Conservation (phyloP, 2,797 vertebrate species). For the Euphonia xanthogaster region DNA sequence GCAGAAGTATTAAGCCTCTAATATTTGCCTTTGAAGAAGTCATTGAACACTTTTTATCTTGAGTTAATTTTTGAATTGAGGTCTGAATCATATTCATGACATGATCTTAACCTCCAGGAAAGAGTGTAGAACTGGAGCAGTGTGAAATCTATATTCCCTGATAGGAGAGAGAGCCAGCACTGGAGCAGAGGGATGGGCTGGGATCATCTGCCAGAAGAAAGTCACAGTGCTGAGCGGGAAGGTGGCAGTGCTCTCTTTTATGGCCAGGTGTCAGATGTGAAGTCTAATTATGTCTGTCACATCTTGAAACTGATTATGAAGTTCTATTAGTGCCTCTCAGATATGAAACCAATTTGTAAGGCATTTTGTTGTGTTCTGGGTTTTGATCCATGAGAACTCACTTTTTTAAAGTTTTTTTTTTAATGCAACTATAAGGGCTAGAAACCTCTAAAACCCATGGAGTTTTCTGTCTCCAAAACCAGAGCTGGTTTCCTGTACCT, state of each 20-base stretch:
- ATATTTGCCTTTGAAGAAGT: not conserved
- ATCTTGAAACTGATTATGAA: not conserved
- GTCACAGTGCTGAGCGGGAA: accelerated
- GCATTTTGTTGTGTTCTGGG: not conserved
- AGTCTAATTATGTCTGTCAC: not conserved
- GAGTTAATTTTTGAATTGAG: not conserved
- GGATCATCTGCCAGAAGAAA: not conserved
- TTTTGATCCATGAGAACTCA: not conserved
- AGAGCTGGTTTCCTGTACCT: not conserved
- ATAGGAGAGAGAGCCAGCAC: not conserved
- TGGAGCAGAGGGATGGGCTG: not conserved
- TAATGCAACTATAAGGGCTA: not conserved
- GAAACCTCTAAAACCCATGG: not conserved
- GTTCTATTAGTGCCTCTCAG: not conserved
- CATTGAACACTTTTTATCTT: not conserved
- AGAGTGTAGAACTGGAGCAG: not conserved
- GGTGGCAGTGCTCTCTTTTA: not conserved
- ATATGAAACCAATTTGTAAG: not conserved
- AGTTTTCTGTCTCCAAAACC: not conserved
- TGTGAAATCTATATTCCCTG: not conserved
- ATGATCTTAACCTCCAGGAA: not conserved
- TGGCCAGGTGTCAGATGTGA: not conserved
- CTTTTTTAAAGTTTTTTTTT: not conserved
- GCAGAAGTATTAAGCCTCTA: not conserved
- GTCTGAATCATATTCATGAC: not conserved